Evolutionary conservation across 2,888 invertebrate genomes (phyloP), one percentile per base, ranked within the genome.

Genomic region (Plutella xylostella): DNA sequence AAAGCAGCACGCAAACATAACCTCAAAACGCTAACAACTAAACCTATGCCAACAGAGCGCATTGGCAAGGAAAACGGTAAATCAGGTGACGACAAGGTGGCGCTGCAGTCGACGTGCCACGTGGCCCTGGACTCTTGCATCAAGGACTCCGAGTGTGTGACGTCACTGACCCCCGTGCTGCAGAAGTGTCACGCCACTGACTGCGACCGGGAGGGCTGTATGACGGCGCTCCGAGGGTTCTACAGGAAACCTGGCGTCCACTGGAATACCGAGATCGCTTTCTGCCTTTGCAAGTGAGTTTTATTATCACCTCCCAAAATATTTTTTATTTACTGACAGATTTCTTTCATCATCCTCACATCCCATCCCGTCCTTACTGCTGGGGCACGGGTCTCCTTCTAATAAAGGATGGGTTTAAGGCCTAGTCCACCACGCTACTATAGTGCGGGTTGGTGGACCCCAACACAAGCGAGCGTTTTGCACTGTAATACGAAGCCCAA

Each of bases 231-330:
- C 58, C 90, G 94, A 67, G 89, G 89, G 45, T 95, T 96, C 80
- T 96, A 95, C 78, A 88, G 92, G 69, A 90, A 90, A 61, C 89
- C 91, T 17, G 89, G 89, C 46, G 90, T 92, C 54, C 90, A 89
- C 56, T 91, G 93, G 88, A 94, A 93, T 65, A 88, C 94, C 53
- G 95, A 95, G 75, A 92, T 95, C 58, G 96, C 95, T 56, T 95
- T 95, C 80, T 96, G 96, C 71, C 87, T 95, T 49, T 96, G 96
- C 94, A 94, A 92, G 95, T 94, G 79, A 89, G 92, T 88, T 3
- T 22, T 34, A 6, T n/a, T n/a, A n/a, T n/a, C n/a, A 11, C 28
- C 28, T 28, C 6, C 11, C 11, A 28, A 6, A 9, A 28, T 28
- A 28, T 11, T 28, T 28, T 28, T 28, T 6, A 28, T 9, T 28